These are phyloP conservation scores for Pipistrellus pygmaeus DNA, from an alignment of 2,797 vertebrate genomes.

Conservation along the genomic window DNA sequence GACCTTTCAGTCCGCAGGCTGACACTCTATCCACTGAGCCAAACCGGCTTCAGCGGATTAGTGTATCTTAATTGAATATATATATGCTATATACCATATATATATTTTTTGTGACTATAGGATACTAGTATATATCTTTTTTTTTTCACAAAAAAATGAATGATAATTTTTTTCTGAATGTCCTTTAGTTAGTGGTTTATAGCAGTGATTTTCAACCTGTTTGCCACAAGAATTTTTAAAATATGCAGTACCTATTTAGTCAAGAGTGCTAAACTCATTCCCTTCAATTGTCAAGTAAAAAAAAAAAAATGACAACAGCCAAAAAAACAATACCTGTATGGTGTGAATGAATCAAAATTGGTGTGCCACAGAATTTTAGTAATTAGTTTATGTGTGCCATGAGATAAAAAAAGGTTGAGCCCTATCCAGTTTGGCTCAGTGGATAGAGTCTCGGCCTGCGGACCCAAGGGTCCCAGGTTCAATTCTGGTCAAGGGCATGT, in stretches of 20 bases:
- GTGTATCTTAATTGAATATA: not conserved
- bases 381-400: not conserved
- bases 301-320: not conserved
- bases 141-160: conserved; percentile 38
- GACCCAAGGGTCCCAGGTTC: too few species aligned
- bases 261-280: not conserved
- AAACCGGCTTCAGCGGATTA: not conserved
- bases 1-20: too few species aligned
- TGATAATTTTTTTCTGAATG: not conserved
- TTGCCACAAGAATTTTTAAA: not conserved
- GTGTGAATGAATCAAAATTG: not conserved
- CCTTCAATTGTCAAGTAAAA: not conserved
- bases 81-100: not conserved
- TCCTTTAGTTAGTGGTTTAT: not conserved
- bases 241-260: not conserved
- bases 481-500: too few species aligned
- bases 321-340: not conserved
- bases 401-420: not conserved
- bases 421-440: too few species aligned
- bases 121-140: not conserved
- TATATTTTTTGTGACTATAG: not conserved
- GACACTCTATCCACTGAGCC: too few species aligned
- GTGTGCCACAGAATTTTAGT: not conserved
- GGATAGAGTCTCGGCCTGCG: too few species aligned
- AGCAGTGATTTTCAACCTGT: not conserved